Evolutionary conservation across 2,797 vertebrate genomes (phyloP).

Genomic region (Diplodus sargus): DNA sequence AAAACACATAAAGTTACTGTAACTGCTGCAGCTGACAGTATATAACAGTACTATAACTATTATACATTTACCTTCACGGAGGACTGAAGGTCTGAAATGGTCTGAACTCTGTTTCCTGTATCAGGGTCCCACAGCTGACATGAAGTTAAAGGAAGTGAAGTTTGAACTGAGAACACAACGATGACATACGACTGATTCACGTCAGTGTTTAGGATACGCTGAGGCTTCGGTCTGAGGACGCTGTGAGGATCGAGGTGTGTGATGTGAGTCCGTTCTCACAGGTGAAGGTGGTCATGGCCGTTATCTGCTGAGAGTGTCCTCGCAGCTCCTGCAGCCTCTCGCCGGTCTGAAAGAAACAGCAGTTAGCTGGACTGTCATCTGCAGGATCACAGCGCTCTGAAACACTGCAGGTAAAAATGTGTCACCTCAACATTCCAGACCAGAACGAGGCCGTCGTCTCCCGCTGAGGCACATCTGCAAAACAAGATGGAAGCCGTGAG

Average conservation of each 20-base stretch:
- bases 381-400: background rate
- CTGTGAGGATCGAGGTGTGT: conserved; percentile 87
- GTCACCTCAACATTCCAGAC: conserved; percentile 94
- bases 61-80: conserved; percentile 90
- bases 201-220: conserved; percentile 89
- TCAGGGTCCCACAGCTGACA: conserved; percentile 92
- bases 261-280: conserved; percentile 42
- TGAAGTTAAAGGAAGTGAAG: conserved; percentile 63
- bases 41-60: too few relatives aligned
- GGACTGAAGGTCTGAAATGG: conserved; percentile 91
- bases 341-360: conserved; percentile 85
- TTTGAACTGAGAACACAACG: conserved; percentile 13
- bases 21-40: too few relatives aligned
- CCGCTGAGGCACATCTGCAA: conserved; percentile 95
- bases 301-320: conserved; percentile 95
- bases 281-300: conserved; percentile 88
- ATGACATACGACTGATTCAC: background rate
- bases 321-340: conserved; percentile 91
- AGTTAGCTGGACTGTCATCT: conserved; percentile 13
- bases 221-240: conserved; percentile 94
- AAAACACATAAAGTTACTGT: too few relatives aligned
- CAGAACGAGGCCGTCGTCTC: conserved; percentile 93
- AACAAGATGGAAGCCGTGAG: background rate
- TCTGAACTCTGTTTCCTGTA: conserved; percentile 89
- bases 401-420: conserved; percentile 23